phyloP scores from a whole-genome alignment of 2,888 invertebrate species.

The Onchidella celtica region DNA sequence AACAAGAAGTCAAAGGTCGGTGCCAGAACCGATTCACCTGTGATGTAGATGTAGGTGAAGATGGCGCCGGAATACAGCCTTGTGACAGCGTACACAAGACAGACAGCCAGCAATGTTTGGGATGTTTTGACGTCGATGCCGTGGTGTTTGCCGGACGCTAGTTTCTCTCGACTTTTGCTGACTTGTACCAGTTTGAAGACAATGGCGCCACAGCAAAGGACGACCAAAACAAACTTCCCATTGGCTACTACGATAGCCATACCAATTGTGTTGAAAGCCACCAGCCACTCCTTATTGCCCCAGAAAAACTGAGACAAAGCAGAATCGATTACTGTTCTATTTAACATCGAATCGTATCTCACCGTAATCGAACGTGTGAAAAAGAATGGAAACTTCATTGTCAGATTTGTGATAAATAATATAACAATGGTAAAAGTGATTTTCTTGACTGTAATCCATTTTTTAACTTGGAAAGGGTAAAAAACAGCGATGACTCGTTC shows the following conservation, averaged over 20 bases:
- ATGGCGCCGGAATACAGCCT: not conserved
- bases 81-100: not conserved
- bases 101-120: not conserved
- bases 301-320: not conserved
- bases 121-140: not conserved
- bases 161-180: not conserved
- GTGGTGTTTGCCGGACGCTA: not conserved
- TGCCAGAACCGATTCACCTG: not conserved
- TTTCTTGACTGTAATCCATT: not conserved
- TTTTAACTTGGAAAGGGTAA: not conserved
- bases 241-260: not conserved
- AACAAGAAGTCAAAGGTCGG: not conserved
- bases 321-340: not conserved
- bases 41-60: not conserved
- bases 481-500: not conserved
- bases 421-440: too few species aligned
- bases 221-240: not conserved
- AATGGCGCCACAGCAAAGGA: not conserved
- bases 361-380: not conserved
- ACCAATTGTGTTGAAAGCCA: not conserved
- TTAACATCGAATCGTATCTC: not conserved
- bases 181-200: not conserved
- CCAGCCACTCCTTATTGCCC: not conserved
- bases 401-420: too few species aligned
- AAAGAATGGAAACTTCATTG: not conserved